Conservation (phyloP, 2,888 invertebrate genomes). For the Heliconius cydno region DNA sequence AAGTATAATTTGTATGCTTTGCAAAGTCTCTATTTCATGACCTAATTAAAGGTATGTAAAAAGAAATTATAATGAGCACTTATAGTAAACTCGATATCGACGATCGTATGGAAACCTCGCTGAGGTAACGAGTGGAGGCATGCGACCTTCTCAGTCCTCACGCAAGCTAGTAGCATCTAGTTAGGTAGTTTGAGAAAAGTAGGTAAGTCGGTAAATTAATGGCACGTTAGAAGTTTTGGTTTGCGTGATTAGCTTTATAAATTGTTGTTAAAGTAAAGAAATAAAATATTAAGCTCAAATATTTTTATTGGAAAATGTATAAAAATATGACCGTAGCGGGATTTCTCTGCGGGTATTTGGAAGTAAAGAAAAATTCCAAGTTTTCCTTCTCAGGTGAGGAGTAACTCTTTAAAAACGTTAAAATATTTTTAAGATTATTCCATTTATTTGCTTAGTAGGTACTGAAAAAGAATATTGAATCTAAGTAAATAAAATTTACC, state of each 20-base stretch:
- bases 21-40: slow-evolving; percentile 8
- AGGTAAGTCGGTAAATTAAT: slow-evolving; percentile 20
- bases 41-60: slow-evolving; percentile 9
- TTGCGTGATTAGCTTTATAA: background rate
- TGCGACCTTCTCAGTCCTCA: slow-evolving; percentile 36
- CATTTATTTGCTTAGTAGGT: too few species aligned
- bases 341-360: too few species aligned
- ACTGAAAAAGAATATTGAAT: background rate
- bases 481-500: background rate
- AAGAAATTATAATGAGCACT: slow-evolving; percentile 1
- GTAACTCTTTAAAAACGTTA: too few species aligned
- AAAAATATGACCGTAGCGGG: too few species aligned
- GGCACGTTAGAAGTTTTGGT: slow-evolving; percentile 1
- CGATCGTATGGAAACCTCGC: slow-evolving; percentile 23
- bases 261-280: background rate
- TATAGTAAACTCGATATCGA: slow-evolving; percentile 19
- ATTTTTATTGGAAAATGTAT: too few species aligned
- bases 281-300: background rate
- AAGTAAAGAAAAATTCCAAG: too few species aligned
- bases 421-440: too few species aligned
- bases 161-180: slow-evolving; percentile 30
- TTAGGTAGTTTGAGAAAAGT: slow-evolving; percentile 14
- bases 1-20: background rate
- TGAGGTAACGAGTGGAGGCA: slow-evolving; percentile 31
- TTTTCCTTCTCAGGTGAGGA: too few species aligned